Evolutionary conservation across 2,888 invertebrate species (phyloP).

Genomic region (Biston betularia): DNA sequence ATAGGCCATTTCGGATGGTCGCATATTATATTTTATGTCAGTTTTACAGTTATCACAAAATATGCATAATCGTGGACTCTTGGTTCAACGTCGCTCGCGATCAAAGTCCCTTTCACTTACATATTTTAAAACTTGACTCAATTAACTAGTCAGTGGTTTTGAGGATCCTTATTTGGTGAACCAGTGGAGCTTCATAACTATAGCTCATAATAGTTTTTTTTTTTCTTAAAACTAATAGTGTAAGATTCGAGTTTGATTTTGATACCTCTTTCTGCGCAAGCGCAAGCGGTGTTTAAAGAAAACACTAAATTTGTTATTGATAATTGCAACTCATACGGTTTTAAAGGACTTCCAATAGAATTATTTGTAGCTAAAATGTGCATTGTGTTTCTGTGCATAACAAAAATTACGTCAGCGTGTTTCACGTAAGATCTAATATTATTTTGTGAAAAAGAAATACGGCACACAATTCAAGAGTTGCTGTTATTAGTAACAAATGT

Average conservation of each 20-base stretch:
- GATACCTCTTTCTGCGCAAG: constrained; percentile 54
- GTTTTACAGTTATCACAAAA: background rate
- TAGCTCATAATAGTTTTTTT: constrained; percentile 68
- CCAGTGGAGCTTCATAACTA: constrained; percentile 67
- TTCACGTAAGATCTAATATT: background rate
- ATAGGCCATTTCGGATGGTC: background rate
- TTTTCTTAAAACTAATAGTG: constrained; percentile 56
- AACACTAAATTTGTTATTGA: constrained; percentile 53
- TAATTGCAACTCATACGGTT: constrained; percentile 48
- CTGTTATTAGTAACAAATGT: constrained; percentile 65
- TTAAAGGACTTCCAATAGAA: background rate
- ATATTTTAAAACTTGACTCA: constrained; percentile 53
- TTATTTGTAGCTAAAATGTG: background rate
- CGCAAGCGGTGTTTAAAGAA: constrained; percentile 62
- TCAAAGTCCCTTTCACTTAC: constrained; percentile 30
- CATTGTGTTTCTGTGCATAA: background rate
- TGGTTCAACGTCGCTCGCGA: constrained; percentile 3
- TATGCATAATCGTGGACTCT: constrained; percentile 2
- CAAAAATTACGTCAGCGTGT: too few species aligned
- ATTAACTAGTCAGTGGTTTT: constrained; percentile 78
- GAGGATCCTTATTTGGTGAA: constrained; percentile 62
- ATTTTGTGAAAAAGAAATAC: constrained; percentile 20
- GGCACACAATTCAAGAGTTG: constrained; percentile 44
- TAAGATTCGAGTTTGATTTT: constrained; percentile 59
- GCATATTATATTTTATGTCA: constrained; percentile 7